These are phyloP conservation scores for Champsocephalus esox DNA, from an alignment of 2,797 vertebrate genomes.

Conservation along the genomic window DNA sequence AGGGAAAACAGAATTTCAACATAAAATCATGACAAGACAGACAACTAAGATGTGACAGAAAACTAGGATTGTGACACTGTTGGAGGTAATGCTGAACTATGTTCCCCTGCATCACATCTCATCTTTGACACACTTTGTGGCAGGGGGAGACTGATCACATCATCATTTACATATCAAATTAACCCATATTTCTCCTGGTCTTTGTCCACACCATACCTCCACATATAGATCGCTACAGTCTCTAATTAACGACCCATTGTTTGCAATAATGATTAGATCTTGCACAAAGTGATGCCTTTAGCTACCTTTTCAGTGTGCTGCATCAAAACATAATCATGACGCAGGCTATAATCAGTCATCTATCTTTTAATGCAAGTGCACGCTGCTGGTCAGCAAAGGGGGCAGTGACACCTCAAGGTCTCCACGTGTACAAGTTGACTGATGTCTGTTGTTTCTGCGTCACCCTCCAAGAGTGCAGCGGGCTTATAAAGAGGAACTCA, in stretches of 20 bases:
- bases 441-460: slow-evolving; percentile 53
- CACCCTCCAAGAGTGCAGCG: slow-evolving; percentile 44
- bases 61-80: no score
- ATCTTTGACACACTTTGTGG: slow-evolving; percentile 24
- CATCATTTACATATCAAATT: neutral
- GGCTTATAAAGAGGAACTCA: slow-evolving; percentile 76
- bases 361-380: slow-evolving; percentile 5
- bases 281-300: neutral
- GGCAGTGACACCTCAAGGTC: slow-evolving; percentile 59
- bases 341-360: neutral
- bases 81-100: slow-evolving; percentile 50
- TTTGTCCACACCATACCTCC: neutral
- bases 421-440: slow-evolving; percentile 69
- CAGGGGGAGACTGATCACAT: neutral
- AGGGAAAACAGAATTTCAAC: no score
- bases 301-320: neutral
- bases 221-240: no score
- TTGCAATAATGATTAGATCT: neutral
- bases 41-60: no score
- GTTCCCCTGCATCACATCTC: slow-evolving; percentile 33
- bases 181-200: neutral
- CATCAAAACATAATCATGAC: neutral
- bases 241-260: no score
- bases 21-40: no score
- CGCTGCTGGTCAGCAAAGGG: slow-evolving; percentile 45